These are phyloP conservation scores for Triops longicaudatus DNA, from an alignment of 1,140 invertebrate genomes.

Conservation along the genomic window DNA sequence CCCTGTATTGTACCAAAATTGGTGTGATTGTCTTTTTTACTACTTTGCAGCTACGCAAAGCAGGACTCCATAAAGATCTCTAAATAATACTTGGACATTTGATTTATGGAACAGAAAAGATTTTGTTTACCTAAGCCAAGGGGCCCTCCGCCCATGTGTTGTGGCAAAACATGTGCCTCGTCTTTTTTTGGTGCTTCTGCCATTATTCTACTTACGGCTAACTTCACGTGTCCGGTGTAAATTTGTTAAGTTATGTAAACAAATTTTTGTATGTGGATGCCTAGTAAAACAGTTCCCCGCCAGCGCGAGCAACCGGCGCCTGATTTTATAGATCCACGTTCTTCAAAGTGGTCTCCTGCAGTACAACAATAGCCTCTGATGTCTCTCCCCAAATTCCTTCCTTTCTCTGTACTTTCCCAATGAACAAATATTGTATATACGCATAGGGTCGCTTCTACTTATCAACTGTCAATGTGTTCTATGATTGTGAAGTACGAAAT, in stretches of 20 bases:
- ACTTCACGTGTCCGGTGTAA: neutral
- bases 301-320: neutral
- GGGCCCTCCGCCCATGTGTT: neutral
- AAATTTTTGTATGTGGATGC: neutral
- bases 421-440: neutral
- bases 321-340: neutral
- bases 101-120: too few species aligned
- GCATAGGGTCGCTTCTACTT: neutral
- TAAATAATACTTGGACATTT: too few species aligned
- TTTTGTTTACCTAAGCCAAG: neutral
- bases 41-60: too few species aligned
- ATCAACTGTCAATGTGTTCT: neutral
- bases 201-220: neutral
- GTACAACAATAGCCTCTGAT: neutral
- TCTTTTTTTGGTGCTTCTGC: neutral
- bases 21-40: too few species aligned
- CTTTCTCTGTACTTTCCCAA: neutral
- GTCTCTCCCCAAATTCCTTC: neutral
- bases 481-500: neutral
- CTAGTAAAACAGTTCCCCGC: neutral
- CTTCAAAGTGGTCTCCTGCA: neutral
- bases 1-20: conserved; percentile 45
- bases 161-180: neutral
- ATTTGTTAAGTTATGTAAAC: neutral
- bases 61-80: too few species aligned